These are phyloP conservation scores for Lathronympha strigana DNA, from an alignment of 2,888 invertebrate species.

Conservation along the genomic window DNA sequence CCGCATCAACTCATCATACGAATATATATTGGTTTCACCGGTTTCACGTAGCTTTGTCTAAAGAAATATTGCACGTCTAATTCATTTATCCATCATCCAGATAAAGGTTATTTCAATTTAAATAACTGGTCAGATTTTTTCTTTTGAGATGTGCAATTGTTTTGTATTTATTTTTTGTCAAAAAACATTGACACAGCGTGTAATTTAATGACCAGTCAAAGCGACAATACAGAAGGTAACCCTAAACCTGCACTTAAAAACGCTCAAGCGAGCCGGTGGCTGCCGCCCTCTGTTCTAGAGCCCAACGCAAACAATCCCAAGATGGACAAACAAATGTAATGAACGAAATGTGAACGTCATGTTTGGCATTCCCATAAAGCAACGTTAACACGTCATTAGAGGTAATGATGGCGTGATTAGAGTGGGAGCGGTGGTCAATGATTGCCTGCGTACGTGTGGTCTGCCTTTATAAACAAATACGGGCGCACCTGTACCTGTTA, in stretches of 20 bases:
- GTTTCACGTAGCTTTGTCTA: no score
- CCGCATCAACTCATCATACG: no score
- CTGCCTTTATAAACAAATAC: constrained; percentile 75
- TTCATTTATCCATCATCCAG: no score
- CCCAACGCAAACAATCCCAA: constrained; percentile 78
- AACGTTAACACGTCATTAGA: constrained; percentile 84
- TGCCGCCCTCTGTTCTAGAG: constrained; percentile 83
- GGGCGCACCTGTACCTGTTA: constrained; percentile 48
- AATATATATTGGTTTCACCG: no score
- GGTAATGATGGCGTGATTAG: constrained; percentile 83
- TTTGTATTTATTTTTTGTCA: constrained; percentile 42
- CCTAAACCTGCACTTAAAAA: constrained; percentile 73
- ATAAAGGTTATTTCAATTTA: no score
- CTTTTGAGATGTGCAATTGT: no score
- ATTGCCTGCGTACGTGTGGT: constrained; percentile 80
- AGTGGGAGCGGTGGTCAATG: constrained; percentile 73
- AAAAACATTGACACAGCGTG: constrained; percentile 55
- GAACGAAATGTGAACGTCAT: constrained; percentile 84
- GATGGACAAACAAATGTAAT: constrained; percentile 83
- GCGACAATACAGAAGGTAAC: constrained; percentile 63
- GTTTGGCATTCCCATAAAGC: constrained; percentile 85
- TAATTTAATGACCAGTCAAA: constrained; percentile 25
- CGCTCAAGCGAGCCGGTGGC: constrained; percentile 73
- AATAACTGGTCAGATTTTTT: neutral
- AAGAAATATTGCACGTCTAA: no score